These are phyloP conservation scores for Chloroceryle inda DNA, from an alignment of 2,797 vertebrate genomes.

Conservation along the genomic window DNA sequence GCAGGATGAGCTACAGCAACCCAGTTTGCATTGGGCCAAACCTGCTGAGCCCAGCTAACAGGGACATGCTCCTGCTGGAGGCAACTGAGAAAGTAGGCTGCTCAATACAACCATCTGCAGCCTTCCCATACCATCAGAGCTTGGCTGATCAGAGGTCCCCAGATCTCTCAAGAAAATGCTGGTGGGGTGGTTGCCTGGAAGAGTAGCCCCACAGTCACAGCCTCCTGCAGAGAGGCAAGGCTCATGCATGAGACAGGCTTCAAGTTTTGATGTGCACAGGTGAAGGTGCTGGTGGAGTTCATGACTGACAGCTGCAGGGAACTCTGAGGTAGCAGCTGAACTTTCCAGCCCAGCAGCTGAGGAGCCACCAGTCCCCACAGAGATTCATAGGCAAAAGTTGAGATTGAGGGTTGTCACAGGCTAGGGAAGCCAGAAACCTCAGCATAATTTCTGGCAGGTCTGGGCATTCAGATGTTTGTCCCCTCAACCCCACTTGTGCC, in stretches of 20 bases:
- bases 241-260: not conserved
- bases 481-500: rapidly evolving
- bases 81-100: not conserved
- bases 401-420: too few species aligned
- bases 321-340: rapidly evolving
- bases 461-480: not conserved
- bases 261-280: not conserved
- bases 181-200: not conserved
- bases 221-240: not conserved
- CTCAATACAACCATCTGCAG: not conserved
- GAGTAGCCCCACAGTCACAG: not conserved
- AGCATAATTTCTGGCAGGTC: not conserved
- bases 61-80: not conserved
- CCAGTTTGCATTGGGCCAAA: not conserved
- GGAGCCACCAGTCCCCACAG: rapidly evolving
- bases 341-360: not conserved
- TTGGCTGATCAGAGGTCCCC: not conserved
- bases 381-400: not conserved
- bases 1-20: not conserved
- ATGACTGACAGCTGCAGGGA: not conserved
- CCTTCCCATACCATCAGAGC: not conserved
- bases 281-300: not conserved
- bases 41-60: not conserved
- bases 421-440: not conserved
- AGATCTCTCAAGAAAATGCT: not conserved